Evolutionary conservation across 2,888 invertebrate genomes (phyloP), one percentile per base, ranked within the genome.

Genomic region (Lycophotia porphyrea): DNA sequence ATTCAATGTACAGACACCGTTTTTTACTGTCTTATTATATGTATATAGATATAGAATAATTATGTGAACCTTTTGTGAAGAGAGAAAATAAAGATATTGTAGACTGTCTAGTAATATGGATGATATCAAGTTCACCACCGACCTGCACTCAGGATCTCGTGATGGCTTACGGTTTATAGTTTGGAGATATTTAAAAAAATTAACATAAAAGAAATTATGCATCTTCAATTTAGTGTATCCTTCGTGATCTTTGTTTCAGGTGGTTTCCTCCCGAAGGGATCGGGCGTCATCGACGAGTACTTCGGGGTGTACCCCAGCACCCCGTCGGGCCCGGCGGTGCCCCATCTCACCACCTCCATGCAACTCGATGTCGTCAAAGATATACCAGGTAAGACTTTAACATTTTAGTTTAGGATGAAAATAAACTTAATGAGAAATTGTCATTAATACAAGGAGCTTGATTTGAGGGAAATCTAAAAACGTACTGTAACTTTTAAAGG

Each of bases 231-330:
- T 11, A n/a, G 9, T 31, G n/a, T 34, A 21, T 24, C 1, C 15
- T 27, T 52, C 39, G 21, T 21, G 0, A 24, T 63, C 0, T 39
- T 8, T n/a, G 9, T 74, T 78, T 21, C 39, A 78, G 78, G 78
- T 15, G 78, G 81, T 1, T 78, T 78, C 55, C 65, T 78, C 1
- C 78, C 79, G 39, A 77, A 77, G 74, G 77, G 63, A 47, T 64
- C 77, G 24, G 77, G 74, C 11, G 74, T 97, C 5, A 92, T 96
- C 9, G 96, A 97, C 63, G 95, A 96, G 49, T 97, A 97, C 87
- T 97, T 97, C 87, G 96, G 97, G 49, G 93, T 96, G 63, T 97
- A 95, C 80, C 90, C 94, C 2, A 95, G 93, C 76, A 94, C 95
- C 3, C 91, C 93, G 0, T 71, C 93, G 0, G 91, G 88, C 0